Percentiles rank a stretch among this genome's conserved stretches.
These are phyloP conservation scores for Mylabris sibirica DNA, from an alignment of 2,888 invertebrate genomes.

Conservation along the genomic window DNA sequence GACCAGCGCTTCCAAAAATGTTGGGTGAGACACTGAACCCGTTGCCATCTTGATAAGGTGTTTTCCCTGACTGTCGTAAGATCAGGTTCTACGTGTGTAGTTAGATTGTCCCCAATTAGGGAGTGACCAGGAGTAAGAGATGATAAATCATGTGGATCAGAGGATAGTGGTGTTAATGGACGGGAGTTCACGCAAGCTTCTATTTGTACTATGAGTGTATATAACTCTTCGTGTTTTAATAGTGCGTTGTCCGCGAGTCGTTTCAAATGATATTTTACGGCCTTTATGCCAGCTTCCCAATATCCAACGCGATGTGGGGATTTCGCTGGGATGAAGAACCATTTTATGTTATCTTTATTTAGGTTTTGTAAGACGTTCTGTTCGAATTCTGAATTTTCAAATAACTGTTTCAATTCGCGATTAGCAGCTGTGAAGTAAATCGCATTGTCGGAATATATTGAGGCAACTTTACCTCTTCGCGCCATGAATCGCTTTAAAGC, in stretches of 20 bases:
- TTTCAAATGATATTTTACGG: background rate
- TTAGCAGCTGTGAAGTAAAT: background rate
- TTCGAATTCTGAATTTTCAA: background rate
- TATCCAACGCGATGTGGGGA: background rate
- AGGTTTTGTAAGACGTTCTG: background rate
- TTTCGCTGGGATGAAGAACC: background rate
- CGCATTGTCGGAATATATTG: background rate
- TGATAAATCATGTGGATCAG: slow-evolving; percentile 12
- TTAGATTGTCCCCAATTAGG: slow-evolving; percentile 10
- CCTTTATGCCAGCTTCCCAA: background rate
- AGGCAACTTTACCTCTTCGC: slow-evolving; percentile 4
- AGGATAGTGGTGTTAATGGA: slow-evolving; percentile 15
- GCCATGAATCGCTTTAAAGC: slow-evolving; percentile 7
- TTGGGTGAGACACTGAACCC: slow-evolving; percentile 11
- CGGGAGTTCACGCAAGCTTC: slow-evolving; percentile 19
- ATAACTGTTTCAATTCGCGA: background rate
- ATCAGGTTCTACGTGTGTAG: background rate
- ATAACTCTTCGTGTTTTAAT: slow-evolving; percentile 1
- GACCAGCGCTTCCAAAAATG: slow-evolving; percentile 12
- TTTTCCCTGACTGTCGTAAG: background rate
- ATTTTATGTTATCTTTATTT: background rate
- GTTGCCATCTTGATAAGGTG: background rate
- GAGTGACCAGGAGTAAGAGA: slow-evolving; percentile 15
- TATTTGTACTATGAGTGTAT: background rate
- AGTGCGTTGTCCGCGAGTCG: background rate